Conservation (phyloP, 2,888 invertebrate genomes). For the Pterostichus madidus region DNA sequence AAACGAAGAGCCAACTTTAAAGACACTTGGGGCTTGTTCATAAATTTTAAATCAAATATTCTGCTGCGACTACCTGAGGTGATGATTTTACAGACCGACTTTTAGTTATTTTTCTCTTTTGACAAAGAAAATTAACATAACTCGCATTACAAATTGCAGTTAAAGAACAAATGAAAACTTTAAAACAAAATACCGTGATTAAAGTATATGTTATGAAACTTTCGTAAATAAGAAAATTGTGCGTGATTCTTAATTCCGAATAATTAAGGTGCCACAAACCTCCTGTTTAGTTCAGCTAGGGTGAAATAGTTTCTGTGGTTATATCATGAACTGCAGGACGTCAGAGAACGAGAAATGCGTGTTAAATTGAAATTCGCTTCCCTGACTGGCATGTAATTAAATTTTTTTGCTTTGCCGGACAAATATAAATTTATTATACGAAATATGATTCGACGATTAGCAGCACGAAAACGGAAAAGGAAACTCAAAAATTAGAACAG, state of each 20-base stretch:
- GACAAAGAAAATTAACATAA: slow-evolving; percentile 55
- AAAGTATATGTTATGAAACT: not conserved
- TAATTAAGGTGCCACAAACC: not conserved
- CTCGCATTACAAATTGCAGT: slow-evolving; percentile 48
- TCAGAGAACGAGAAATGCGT: slow-evolving; percentile 31
- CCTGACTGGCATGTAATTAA: slow-evolving; percentile 54
- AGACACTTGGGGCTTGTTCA: slow-evolving; percentile 56
- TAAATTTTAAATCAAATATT: slow-evolving; percentile 64
- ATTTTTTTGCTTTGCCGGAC: slow-evolving; percentile 51
- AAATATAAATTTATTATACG: slow-evolving; percentile 61
- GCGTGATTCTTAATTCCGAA: not conserved
- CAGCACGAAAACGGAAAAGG: slow-evolving; percentile 47
- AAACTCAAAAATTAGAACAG: slow-evolving; percentile 41
- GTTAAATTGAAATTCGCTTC: slow-evolving; percentile 43
- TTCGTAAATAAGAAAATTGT: slow-evolving; percentile 14
- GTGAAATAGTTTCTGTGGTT: slow-evolving; percentile 6
- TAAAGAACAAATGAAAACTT: slow-evolving; percentile 20
- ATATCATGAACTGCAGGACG: slow-evolving; percentile 22
- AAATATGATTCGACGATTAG: slow-evolving; percentile 58
- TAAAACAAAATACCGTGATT: not conserved
- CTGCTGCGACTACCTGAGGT: slow-evolving; percentile 51
- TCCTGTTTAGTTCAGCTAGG: not conserved
- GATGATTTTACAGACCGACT: slow-evolving; percentile 50
- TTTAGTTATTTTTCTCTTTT: slow-evolving; percentile 51
- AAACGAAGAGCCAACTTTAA: slow-evolving; percentile 54